Conservation (phyloP, 2,797 vertebrate genomes). For the Bovichtus diacanthus region DNA sequence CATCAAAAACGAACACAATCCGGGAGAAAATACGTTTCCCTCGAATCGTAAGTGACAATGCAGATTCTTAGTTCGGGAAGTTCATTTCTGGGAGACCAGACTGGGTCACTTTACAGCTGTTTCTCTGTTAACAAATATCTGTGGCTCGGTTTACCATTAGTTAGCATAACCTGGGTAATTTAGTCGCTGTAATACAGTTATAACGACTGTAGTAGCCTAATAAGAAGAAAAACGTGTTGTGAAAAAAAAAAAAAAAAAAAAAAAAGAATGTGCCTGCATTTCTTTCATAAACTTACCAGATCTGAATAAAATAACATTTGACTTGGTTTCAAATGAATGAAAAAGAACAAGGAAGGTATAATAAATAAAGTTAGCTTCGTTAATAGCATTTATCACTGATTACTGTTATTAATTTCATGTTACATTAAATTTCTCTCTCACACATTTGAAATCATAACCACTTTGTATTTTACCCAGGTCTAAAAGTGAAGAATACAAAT, state of each 20-base stretch:
- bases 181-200: conserved; percentile 8
- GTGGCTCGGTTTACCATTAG: conserved; percentile 8
- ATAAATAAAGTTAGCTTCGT: background rate
- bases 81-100: too few relatives aligned
- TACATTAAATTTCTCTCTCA: background rate
- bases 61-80: too few relatives aligned
- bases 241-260: conserved; percentile 20
- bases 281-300: conserved; percentile 19
- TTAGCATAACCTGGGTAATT: conserved; percentile 17
- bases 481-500: conserved; percentile 27
- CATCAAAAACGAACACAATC: too few relatives aligned
- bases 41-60: too few relatives aligned
- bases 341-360: background rate
- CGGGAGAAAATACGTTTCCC: too few relatives aligned
- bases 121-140: conserved; percentile 13
- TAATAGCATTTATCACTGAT: background rate
- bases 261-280: conserved; percentile 44
- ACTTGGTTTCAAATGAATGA: conserved; percentile 27
- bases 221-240: background rate
- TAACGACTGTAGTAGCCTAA: conserved; percentile 1
- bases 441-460: conserved; percentile 25
- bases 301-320: conserved; percentile 29
- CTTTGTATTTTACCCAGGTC: conserved; percentile 23
- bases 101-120: background rate
- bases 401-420: background rate